Percentiles rank a stretch among this genome's conserved stretches.
phyloP scores from a whole-genome alignment of 2,113 vertebrate species.

The Natator depressus region DNA sequence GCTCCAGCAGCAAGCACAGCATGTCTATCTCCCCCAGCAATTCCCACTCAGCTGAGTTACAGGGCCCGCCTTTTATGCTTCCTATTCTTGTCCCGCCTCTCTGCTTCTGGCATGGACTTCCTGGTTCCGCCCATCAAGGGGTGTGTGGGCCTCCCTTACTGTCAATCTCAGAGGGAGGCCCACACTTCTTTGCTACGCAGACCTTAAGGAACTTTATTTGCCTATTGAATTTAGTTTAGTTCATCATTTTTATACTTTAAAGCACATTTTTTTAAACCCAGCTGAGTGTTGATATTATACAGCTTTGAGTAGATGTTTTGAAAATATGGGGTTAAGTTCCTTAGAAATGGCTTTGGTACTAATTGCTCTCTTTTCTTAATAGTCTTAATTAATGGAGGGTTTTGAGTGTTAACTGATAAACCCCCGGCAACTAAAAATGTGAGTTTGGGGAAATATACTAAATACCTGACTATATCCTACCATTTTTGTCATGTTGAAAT shows the following conservation, averaged over 20 bases:
- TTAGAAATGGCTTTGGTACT: neutral
- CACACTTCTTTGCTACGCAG: no score
- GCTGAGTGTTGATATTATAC: neutral
- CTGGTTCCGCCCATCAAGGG: no score
- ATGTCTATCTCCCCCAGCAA: no score
- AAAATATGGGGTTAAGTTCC: neutral
- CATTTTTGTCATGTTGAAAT: rapidly evolving
- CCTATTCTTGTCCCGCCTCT: no score
- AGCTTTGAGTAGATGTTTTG: neutral
- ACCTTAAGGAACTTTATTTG: neutral
- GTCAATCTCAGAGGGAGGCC: no score
- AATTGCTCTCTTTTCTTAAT: neutral
- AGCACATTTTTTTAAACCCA: neutral
- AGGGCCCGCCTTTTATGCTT: no score
- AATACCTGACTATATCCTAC: rapidly evolving
- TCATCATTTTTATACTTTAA: neutral
- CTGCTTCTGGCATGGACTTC: no score
- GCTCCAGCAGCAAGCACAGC: no score
- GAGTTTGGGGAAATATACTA: neutral
- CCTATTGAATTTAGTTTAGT: neutral
- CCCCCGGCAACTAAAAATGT: neutral
- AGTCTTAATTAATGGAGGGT: neutral
- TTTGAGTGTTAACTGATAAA: neutral
- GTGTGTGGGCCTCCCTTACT: no score
- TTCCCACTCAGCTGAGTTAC: no score